Conservation (phyloP, 1,140 invertebrate species). For the Brachionus rotundiformis region DNA sequence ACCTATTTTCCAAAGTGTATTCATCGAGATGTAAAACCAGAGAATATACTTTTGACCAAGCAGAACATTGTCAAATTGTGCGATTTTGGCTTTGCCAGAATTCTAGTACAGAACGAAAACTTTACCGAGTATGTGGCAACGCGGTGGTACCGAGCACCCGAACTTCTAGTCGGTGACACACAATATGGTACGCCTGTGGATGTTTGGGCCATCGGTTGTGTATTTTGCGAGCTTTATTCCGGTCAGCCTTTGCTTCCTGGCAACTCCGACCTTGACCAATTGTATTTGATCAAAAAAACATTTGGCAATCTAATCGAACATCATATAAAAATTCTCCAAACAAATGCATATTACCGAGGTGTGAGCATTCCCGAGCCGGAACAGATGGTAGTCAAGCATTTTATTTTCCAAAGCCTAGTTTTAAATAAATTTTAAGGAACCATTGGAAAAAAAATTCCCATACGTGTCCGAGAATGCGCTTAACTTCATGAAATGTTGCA, state of each 20-base stretch:
- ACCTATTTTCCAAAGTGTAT: conserved; percentile 74
- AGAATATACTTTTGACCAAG: conserved; percentile 94
- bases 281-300: conserved; percentile 89
- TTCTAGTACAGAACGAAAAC: conserved; percentile 77
- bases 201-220: conserved; percentile 87
- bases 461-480: conserved; percentile 72
- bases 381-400: conserved; percentile 58
- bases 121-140: conserved; percentile 99
- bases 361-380: conserved; percentile 80
- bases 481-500: conserved; percentile 87
- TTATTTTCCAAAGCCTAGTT: neutral
- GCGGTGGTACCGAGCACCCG: conserved; percentile 91
- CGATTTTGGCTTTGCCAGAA: conserved; percentile 96
- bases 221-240: conserved; percentile 89
- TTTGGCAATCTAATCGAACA: conserved; percentile 82
- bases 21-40: conserved; percentile 95
- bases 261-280: conserved; percentile 95
- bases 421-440: conserved; percentile 61
- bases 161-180: conserved; percentile 93
- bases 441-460: conserved; percentile 80
- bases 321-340: conserved; percentile 90
- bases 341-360: conserved; percentile 86
- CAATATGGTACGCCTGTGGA: conserved; percentile 95
- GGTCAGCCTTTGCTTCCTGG: conserved; percentile 81
- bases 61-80: conserved; percentile 93